Percentiles rank a stretch among this genome's conserved stretches.
phyloP scores from a whole-genome alignment of 2,113 vertebrate genomes.

The Ciconia boyciana region DNA sequence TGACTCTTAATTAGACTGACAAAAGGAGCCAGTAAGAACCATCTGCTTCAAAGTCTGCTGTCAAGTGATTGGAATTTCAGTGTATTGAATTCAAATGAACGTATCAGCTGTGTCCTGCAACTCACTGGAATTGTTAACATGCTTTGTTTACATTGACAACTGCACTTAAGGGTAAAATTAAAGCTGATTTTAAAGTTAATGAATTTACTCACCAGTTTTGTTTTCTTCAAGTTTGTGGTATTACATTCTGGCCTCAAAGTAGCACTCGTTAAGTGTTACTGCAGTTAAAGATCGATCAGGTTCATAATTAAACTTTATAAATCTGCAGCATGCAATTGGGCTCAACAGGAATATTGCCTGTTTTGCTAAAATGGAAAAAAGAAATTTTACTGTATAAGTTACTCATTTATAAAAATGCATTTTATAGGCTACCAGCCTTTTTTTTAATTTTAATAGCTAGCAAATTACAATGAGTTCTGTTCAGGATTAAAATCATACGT shows the following conservation, averaged over 20 bases:
- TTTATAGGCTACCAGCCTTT: background rate
- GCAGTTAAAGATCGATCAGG: background rate
- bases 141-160: constrained; percentile 68
- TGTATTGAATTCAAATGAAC: background rate
- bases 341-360: background rate
- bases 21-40: background rate
- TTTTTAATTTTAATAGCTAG: background rate
- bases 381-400: background rate
- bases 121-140: constrained; percentile 12
- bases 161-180: constrained; percentile 62
- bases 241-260: background rate
- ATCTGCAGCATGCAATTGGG: background rate
- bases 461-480: background rate
- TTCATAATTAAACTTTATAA: background rate
- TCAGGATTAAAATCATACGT: background rate
- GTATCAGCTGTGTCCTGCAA: background rate
- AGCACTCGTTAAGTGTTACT: background rate
- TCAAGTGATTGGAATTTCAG: background rate
- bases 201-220: background rate
- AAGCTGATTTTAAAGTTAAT: constrained; percentile 57
- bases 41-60: background rate
- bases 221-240: background rate
- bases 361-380: background rate
- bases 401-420: background rate
- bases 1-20: background rate